Conservation (phyloP, 2,797 vertebrate species). For the Macropodus opercularis region DNA sequence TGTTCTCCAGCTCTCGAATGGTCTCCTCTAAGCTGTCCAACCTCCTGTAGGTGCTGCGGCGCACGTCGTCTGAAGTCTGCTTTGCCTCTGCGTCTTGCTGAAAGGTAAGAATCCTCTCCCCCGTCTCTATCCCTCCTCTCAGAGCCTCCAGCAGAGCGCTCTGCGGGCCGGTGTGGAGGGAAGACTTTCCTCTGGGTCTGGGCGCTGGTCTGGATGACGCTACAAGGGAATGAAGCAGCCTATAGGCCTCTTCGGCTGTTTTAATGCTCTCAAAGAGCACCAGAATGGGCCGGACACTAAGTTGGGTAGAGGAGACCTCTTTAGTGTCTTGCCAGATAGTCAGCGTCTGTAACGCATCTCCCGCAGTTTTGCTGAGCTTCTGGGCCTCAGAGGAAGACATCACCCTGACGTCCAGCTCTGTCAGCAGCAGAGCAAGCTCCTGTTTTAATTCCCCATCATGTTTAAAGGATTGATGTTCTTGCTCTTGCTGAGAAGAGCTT, state of each 20-base stretch:
- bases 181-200: slow-evolving; percentile 54
- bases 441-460: slow-evolving; percentile 27
- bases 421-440: slow-evolving; percentile 52
- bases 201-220: slow-evolving; percentile 45
- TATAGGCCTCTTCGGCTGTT: slow-evolving; percentile 48
- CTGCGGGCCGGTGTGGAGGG: slow-evolving; percentile 20
- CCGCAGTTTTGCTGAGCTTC: slow-evolving; percentile 32
- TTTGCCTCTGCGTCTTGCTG: slow-evolving; percentile 13
- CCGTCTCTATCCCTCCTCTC: slow-evolving; percentile 66
- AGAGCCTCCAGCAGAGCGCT: slow-evolving; percentile 57
- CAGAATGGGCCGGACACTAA: slow-evolving; percentile 43
- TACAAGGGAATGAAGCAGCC: slow-evolving; percentile 41
- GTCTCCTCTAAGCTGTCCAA: slow-evolving; percentile 94
- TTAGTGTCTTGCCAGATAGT: slow-evolving; percentile 38
- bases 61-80: slow-evolving; percentile 72
- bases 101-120: slow-evolving; percentile 53
- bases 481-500: slow-evolving; percentile 23
- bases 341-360: slow-evolving; percentile 42
- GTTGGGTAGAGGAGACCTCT: slow-evolving; percentile 30
- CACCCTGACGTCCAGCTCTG: slow-evolving; percentile 45
- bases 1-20: slow-evolving; percentile 89
- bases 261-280: slow-evolving; percentile 39
- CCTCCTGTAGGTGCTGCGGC: slow-evolving; percentile 80
- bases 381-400: slow-evolving; percentile 45
- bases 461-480: slow-evolving; percentile 38